phyloP scores from a whole-genome alignment of 2,113 vertebrate genomes.

The Embiotoca jacksoni region DNA sequence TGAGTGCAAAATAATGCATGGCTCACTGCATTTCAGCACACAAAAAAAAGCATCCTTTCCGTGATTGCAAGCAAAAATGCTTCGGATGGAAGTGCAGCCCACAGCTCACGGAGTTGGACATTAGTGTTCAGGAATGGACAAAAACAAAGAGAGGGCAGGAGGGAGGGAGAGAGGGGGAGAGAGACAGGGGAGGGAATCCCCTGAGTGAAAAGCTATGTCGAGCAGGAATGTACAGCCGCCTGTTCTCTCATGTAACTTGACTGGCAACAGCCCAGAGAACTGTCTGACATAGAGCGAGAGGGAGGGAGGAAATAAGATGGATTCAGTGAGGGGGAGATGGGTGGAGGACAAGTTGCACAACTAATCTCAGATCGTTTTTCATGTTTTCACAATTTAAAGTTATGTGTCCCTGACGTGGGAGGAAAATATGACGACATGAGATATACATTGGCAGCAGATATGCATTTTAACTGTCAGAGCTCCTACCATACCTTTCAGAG shows the following conservation, averaged over 20 bases:
- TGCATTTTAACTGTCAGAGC: neutral
- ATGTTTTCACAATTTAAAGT: constrained; percentile 43
- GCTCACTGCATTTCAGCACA: constrained; percentile 31
- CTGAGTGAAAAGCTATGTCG: constrained; percentile 76
- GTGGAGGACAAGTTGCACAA: constrained; percentile 36
- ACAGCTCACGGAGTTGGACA: constrained; percentile 4
- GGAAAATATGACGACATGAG: neutral
- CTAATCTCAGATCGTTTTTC: constrained; percentile 40
- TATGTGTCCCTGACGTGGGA: neutral
- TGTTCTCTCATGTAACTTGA: constrained; percentile 80
- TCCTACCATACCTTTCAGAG: neutral
- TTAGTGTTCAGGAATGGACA: constrained; percentile 27
- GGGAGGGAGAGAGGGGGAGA: neutral
- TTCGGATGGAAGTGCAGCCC: constrained; percentile 25
- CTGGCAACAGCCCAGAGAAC: constrained; percentile 74
- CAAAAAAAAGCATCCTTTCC: constrained; percentile 5
- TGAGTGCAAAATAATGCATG: constrained; percentile 29
- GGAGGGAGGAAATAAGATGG: constrained; percentile 40
- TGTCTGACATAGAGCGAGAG: constrained; percentile 55
- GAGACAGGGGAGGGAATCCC: constrained; percentile 71
- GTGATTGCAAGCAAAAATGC: constrained; percentile 2
- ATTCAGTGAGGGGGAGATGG: constrained; percentile 42
- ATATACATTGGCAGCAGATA: neutral
- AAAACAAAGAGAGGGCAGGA: constrained; percentile 42
- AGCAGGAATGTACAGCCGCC: constrained; percentile 78